Percentiles rank a stretch among this genome's conserved stretches.
Conservation (phyloP, 2,888 invertebrate genomes). For the Octonoba sinensis region DNA sequence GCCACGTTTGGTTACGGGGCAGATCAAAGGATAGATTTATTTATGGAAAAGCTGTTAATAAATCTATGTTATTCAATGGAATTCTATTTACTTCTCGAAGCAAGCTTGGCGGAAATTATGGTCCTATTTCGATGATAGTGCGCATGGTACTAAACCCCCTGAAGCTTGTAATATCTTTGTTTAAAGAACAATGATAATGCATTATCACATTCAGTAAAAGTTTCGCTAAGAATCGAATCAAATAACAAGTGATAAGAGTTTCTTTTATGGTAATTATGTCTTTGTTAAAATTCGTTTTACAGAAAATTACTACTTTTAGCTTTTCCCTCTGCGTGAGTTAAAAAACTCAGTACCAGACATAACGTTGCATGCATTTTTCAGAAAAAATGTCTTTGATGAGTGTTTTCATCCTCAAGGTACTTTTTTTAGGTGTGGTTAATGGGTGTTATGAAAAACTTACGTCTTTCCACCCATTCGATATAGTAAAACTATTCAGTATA, state of each 20-base stretch:
- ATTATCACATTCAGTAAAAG: slow-evolving; percentile 41
- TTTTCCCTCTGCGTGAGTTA: background rate
- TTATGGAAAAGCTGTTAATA: slow-evolving; percentile 48
- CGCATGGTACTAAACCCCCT: slow-evolving; percentile 15
- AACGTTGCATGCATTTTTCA: too few species aligned
- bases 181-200: slow-evolving; percentile 47
- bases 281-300: slow-evolving; percentile 46
- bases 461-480: too few species aligned
- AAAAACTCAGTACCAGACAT: too few species aligned
- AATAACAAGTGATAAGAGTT: background rate
- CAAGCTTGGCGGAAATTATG: slow-evolving; percentile 38
- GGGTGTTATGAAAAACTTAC: too few species aligned
- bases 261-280: slow-evolving; percentile 36
- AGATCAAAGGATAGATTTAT: slow-evolving; percentile 55
- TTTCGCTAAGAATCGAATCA: background rate
- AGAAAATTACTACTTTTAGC: slow-evolving; percentile 14
- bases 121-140: slow-evolving; percentile 46
- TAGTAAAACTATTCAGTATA: too few species aligned
- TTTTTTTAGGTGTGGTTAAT: background rate
- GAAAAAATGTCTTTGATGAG: slow-evolving; percentile 6
- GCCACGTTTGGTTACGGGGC: slow-evolving; percentile 35
- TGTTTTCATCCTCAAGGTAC: background rate
- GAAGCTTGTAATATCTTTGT: slow-evolving; percentile 47
- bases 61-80: slow-evolving; percentile 43
- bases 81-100: slow-evolving; percentile 48